These are phyloP conservation scores for Falco punctatus DNA, from an alignment of 2,113 vertebrate genomes.

Conservation along the genomic window DNA sequence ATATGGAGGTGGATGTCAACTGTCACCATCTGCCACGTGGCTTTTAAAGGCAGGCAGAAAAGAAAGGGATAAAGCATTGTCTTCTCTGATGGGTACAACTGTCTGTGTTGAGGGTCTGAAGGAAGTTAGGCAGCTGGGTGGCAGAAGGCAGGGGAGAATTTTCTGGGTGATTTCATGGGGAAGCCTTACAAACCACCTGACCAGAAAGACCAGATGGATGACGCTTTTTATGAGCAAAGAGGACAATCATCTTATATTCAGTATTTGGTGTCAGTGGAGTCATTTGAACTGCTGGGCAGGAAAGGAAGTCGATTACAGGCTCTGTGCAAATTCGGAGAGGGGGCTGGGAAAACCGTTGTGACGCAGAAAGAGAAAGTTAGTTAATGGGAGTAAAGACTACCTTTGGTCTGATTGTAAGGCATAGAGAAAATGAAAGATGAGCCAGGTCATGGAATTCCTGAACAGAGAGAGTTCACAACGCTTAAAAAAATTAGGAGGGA, in stretches of 20 bases:
- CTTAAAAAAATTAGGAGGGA: background rate
- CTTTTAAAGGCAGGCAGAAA: background rate
- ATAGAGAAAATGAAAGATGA: background rate
- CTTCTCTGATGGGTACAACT: background rate
- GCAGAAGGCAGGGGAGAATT: background rate
- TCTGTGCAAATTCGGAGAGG: background rate
- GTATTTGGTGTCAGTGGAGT: background rate
- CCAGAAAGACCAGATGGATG: background rate
- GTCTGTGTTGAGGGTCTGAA: background rate
- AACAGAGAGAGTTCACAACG: background rate
- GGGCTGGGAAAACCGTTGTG: background rate
- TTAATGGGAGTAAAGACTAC: background rate
- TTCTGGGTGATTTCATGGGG: background rate
- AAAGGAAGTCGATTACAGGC: background rate
- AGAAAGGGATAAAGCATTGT: background rate
- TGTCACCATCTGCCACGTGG: background rate
- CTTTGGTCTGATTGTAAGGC: background rate
- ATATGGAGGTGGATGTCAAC: background rate
- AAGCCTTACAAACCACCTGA: background rate
- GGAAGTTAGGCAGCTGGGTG: background rate
- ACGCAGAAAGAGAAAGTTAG: background rate
- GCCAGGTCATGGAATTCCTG: background rate
- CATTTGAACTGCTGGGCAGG: background rate
- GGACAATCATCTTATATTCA: background rate
- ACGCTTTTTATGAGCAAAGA: background rate